Evolutionary conservation across 1,140 invertebrate species (phyloP), one percentile per base, ranked within the genome.

Genomic region (Orius insidiosus): DNA sequence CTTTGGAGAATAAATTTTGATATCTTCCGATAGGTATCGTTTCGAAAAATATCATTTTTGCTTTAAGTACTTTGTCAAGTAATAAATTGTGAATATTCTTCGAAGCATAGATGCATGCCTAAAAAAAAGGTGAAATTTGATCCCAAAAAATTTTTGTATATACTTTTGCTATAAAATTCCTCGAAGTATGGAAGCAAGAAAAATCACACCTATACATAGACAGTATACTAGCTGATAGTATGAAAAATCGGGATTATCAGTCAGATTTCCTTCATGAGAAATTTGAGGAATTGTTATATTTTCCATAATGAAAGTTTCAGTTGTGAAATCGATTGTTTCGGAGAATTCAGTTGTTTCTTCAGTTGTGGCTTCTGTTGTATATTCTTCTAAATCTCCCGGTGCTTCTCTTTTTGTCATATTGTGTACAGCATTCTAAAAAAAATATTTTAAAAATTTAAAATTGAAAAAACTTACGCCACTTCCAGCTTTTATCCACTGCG

Each of bases 1-100:
- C 78, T 46, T 69, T 65, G 7, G 69, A 70, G 54, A 80, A 80
- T 16, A 77, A 55, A 57, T 78, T 79, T 41, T 76, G 62, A 48
- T 81, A 70, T 52, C 72, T 59, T 19, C 76, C 77, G 46, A 59
- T 59, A 6, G 78, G 72, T 34, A 73, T 74, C 5, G 61, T 68
- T 50, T 78, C 74, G 55, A 75, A 75, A 52, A 79, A 77, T 7
- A 59, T 58, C 53, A 76, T 62, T 2, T 74, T 64, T 33, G 65
- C 63, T 39, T 56, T 47, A 19, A 79, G 63, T 2, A 79, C 60
- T 52, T 68, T 66, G 9, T 59, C 53, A 33, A 74, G 62, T 53
- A 77, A 59, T 53, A 62, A 55, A 45, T 72, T 69, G 55, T 83
- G 79, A 15, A 82, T 59, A 10, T 57, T 63, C 15, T 65, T 74